Evolutionary conservation across 2,797 vertebrate species (phyloP), one percentile per base, ranked within the genome.

Genomic region (Channa striata): DNA sequence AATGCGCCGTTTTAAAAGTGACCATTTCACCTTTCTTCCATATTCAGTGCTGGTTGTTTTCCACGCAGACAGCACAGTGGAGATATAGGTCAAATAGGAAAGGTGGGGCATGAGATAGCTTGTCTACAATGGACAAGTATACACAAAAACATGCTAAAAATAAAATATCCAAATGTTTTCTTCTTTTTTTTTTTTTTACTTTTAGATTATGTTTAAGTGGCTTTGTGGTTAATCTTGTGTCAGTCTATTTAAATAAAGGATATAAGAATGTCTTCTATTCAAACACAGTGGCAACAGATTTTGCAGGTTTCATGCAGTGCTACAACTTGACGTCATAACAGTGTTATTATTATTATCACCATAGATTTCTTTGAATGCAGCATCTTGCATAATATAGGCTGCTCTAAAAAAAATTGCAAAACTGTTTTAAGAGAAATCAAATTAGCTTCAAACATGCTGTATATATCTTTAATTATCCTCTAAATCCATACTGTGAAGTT

Each of bases 1-100:
- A 83, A 44, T 58, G 36, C 17, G 42, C n/a, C 25, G 17, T n/a
- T 21, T 60, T 12, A 58, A 57, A 65, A 59, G 20, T 11, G 54
- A n/a, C 66, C 11, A 42, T 54, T 72, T 70, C 74, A 78, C 59
- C 40, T 60, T 59, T 59, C 40, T 72, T 43, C 56, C 42, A 67
- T 51, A 20, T 59, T 78, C 62, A 46, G 19, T 33, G 48, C 6
- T 5, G 44, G 8, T 46, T 52, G 37, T 64, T 57, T 59, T 57
- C 30, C 4, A 47, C 48, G 66, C n/a, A 64, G 62, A 64, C 11
- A 34, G 56, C 51, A 51, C 1, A 9, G 42, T 11, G 51, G 23
- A 69, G 58, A 74, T 33, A 11, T 8, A 39, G 42, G 20, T 47
- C 40, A 59, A 62, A 61, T 3, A 48, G 46, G 25, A 43, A 54